A percentile compares a stretch with the other conserved stretches of the same genome.
These are phyloP conservation scores for Phyllotreta cruciferae DNA, from an alignment of 2,888 invertebrate species.

Conservation along the genomic window DNA sequence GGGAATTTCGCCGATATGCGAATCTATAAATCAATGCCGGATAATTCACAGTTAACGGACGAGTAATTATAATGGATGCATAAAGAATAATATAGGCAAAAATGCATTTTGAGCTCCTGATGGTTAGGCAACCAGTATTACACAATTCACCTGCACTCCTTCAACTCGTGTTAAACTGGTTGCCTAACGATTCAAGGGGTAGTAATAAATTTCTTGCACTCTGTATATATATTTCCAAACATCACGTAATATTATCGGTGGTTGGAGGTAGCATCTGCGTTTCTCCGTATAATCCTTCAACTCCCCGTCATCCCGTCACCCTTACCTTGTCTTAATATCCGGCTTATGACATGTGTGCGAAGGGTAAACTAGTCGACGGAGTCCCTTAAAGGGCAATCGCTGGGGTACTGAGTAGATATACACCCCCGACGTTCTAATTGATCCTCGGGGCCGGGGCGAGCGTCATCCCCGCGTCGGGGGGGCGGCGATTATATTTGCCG, in stretches of 20 bases:
- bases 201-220: too few species aligned
- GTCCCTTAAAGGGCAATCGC: conserved; percentile 23
- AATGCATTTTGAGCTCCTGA: too few species aligned
- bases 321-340: conserved; percentile 31
- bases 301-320: conserved; percentile 4
- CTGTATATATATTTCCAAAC: too few species aligned
- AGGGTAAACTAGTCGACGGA: conserved; percentile 28
- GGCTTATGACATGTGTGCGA: conserved; percentile 27
- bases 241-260: too few species aligned
- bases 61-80: too few species aligned
- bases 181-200: too few species aligned
- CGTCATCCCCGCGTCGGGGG: background rate
- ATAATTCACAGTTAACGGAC: too few species aligned
- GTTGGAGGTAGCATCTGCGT: conserved; percentile 16
- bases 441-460: conserved; percentile 22
- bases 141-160: too few species aligned
- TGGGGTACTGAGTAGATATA: conserved; percentile 16
- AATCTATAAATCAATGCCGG: conserved; percentile 25
- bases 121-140: too few species aligned
- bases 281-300: conserved; percentile 14
- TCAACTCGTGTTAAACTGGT: too few species aligned
- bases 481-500: too few species aligned
- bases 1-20: conserved; percentile 29
- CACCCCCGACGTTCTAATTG: conserved; percentile 25
- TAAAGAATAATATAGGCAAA: too few species aligned